These are phyloP conservation scores for Nematolebias whitei DNA, from an alignment of 2,113 vertebrate genomes.

Conservation along the genomic window DNA sequence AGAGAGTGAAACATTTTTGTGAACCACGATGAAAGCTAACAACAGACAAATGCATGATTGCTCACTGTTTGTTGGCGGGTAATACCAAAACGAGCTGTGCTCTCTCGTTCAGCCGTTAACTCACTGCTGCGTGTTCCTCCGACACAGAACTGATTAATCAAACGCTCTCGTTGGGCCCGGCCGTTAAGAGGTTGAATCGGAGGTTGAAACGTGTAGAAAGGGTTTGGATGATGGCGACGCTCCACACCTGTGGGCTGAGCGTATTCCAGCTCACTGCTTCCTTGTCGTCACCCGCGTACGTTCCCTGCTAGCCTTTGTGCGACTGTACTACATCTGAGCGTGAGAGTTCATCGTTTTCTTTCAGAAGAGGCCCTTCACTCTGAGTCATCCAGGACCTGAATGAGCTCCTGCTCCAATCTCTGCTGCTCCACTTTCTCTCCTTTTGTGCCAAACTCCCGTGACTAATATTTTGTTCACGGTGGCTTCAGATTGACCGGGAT, in stretches of 20 bases:
- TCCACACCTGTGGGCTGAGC: too few species aligned
- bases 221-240: background rate
- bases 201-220: background rate
- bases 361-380: constrained; percentile 50
- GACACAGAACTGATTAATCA: too few species aligned
- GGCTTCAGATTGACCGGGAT: constrained; percentile 11
- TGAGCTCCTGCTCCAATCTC: constrained; percentile 31
- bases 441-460: constrained; percentile 27
- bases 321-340: background rate
- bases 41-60: too few species aligned
- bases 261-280: background rate
- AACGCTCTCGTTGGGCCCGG: too few species aligned
- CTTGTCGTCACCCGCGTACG: constrained; percentile 1
- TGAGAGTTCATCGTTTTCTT: constrained; percentile 13
- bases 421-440: constrained; percentile 13
- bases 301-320: background rate
- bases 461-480: constrained; percentile 27
- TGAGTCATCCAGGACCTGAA: constrained; percentile 39
- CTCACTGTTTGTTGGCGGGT: too few species aligned
- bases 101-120: too few species aligned
- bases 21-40: too few species aligned
- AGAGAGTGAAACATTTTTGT: too few species aligned
- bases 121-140: too few species aligned
- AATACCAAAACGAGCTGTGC: too few species aligned
- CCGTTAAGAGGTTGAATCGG: background rate